Percentiles rank a stretch among this genome's conserved stretches.
Evolutionary conservation across 2,113 vertebrate genomes (phyloP).

Genomic region (Crotalus tigris): DNA sequence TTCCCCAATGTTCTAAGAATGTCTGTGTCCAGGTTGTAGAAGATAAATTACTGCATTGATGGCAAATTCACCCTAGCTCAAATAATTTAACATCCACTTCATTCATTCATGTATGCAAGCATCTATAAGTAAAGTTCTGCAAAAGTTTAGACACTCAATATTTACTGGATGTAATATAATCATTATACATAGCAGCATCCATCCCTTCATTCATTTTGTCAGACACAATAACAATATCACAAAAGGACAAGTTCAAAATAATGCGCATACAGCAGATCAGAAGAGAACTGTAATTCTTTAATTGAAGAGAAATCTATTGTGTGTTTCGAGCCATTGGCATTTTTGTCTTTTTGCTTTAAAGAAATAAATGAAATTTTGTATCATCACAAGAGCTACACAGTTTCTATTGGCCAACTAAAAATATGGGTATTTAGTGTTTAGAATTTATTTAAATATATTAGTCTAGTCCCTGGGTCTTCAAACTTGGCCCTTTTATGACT

Average conservation of each 20-base stretch:
- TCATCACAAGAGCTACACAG: background rate
- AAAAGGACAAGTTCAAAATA: slow-evolving; percentile 15
- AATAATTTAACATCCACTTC: slow-evolving; percentile 12
- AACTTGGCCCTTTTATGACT: no score
- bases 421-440: background rate
- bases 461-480: no score
- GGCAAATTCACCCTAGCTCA: background rate
- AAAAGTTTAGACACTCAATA: background rate
- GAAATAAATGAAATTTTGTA: background rate
- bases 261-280: background rate
- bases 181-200: background rate
- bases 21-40: background rate
- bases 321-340: background rate
- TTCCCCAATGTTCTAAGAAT: slow-evolving; percentile 9
- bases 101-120: background rate
- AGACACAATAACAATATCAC: background rate
- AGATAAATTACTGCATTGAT: slow-evolving; percentile 10
- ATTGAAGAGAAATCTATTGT: fast-evolving
- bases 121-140: fast-evolving
- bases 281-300: fast-evolving
- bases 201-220: background rate
- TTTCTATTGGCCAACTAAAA: fast-evolving
- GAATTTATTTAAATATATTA: no score
- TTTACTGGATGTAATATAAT: background rate
- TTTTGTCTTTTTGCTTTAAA: background rate